A percentile compares a stretch with the other conserved stretches of the same genome.
These are phyloP conservation scores for Gari tellinella DNA, from an alignment of 2,888 invertebrate genomes.

Conservation along the genomic window DNA sequence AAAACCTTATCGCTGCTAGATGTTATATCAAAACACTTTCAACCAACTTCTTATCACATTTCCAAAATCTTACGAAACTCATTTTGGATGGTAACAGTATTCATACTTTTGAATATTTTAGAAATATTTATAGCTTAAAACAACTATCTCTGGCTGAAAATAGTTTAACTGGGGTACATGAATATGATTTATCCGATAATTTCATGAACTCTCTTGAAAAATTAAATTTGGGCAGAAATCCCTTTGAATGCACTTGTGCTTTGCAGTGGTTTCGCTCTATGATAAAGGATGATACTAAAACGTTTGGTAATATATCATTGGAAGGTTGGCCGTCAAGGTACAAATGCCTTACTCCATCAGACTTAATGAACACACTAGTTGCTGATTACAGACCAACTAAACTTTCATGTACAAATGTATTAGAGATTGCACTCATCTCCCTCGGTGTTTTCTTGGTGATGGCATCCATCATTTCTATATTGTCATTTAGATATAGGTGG, in stretches of 20 bases:
- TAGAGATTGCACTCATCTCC: too few relatives aligned
- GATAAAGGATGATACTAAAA: conserved; percentile 7
- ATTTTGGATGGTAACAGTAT: conserved; percentile 20
- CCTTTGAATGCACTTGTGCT: conserved; percentile 43
- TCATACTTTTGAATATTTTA: neutral
- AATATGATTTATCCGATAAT: conserved; percentile 4
- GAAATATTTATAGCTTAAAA: neutral
- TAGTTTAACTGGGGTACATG: conserved; percentile 9
- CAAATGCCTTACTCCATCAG: conserved; percentile 12
- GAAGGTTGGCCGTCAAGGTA: conserved; percentile 23
- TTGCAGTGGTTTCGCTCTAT: conserved; percentile 41
- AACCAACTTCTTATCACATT: neutral
- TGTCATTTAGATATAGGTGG: too few relatives aligned
- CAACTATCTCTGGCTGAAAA: conserved; percentile 1
- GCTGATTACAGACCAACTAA: conserved; percentile 17
- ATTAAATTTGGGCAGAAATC: conserved; percentile 32
- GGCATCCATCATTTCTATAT: neutral
- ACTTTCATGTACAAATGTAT: too few relatives aligned
- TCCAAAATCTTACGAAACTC: conserved; percentile 15
- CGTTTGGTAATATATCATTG: conserved; percentile 8
- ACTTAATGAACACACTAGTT: neutral
- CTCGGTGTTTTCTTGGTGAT: conserved; percentile 2
- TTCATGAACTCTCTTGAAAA: conserved; percentile 2
- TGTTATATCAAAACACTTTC: conserved; percentile 7
- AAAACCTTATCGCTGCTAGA: conserved; percentile 4